Percentiles rank a stretch among this genome's conserved stretches.
These are phyloP conservation scores for Macquaria ambigua DNA, from an alignment of 2,113 vertebrate genomes.

Conservation along the genomic window DNA sequence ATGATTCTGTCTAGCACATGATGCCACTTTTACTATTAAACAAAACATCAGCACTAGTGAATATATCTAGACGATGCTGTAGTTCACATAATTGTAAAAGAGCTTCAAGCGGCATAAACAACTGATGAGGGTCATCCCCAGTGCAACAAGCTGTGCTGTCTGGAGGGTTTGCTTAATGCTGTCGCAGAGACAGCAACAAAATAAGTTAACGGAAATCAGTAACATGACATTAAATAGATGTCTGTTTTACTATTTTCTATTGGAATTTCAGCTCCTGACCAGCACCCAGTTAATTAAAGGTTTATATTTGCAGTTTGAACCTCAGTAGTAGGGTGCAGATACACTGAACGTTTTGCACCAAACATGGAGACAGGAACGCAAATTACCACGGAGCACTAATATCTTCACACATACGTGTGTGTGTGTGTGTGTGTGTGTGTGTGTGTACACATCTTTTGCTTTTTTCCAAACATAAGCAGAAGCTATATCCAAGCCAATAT, in stretches of 20 bases:
- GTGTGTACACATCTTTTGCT: neutral
- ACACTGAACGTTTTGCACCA: neutral
- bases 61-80: neutral
- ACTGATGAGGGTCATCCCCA: neutral
- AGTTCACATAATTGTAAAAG: neutral
- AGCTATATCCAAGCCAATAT: neutral
- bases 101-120: neutral
- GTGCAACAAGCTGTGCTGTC: neutral
- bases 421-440: neutral
- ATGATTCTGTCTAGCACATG: neutral
- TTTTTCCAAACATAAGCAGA: neutral
- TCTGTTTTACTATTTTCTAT: neutral
- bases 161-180: neutral
- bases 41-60: neutral
- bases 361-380: neutral
- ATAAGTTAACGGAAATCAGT: neutral
- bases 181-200: neutral
- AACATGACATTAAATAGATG: neutral
- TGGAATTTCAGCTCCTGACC: neutral
- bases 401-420: conserved; percentile 1
- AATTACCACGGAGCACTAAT: neutral
- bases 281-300: neutral
- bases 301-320: neutral
- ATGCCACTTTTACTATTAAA: neutral
- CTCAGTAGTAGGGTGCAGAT: neutral